Base-by-base conservation (phyloP, 1,140 invertebrate genomes). In the Pseudomyrmex dendroicus region DNA sequence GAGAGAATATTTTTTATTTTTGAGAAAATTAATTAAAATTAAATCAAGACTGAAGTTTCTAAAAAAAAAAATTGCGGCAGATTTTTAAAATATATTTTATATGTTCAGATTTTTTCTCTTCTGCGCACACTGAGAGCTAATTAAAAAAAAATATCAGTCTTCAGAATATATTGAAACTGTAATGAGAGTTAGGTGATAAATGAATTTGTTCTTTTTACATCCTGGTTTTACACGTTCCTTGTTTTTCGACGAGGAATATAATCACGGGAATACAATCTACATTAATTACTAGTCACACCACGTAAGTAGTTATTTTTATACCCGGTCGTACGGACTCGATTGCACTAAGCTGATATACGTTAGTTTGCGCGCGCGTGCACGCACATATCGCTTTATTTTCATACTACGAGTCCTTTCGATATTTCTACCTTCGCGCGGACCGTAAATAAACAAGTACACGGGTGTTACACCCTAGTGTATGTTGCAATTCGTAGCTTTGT, bases 221-320 rank as follows among this genome's bases (percentile, higher is more conserved):
- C 20, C 22, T n/a, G 15, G 17, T n/a, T n/a, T 10, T 10, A 73
- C n/a, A 13, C 7, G 35, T 35, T 35, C 35, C 35, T 35, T 25
- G 17, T 5, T 63, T 50, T 44, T 73, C 35, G 35, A 22, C 57
- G 57, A 74, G 20, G 5, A 62, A 50, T 50, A 62, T 48, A 62
- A 20, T 62, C 57, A 50, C 46, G 44, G 13, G 46, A 35, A 52
- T 50, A 25, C n/a, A 35, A 17, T 2, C 8, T 25, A 10, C 62
- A 64, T 52, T 50, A 63, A 74, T 82, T 52, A 82, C 63, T 62
- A 62, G 63, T 54, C n/a, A 73, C 12, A 5, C 25, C 17, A 22
- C 72, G 78, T 62, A 56, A 56, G 48, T 74, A 46, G 70, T 82
- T 82, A 74, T 35, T 35, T 82, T 74, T 63, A 73, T 82, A 77